phyloP scores from a whole-genome alignment of 2,888 invertebrate genomes.

The Nudaria mundana region DNA sequence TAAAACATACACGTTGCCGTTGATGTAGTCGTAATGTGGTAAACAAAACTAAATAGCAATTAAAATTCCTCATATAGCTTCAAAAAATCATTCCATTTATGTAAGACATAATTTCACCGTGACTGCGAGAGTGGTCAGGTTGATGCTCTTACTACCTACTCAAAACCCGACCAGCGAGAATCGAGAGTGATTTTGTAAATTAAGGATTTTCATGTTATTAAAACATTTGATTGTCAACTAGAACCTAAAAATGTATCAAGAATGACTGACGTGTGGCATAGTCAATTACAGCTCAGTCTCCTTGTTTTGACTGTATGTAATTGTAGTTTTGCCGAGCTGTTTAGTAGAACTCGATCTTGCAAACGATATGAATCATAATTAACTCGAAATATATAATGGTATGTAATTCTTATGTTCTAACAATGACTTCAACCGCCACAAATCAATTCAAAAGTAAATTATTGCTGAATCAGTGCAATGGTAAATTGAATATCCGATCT shows the following conservation, averaged over 20 bases:
- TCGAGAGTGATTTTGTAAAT: no score
- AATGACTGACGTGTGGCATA: no score
- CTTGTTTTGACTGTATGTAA: no score
- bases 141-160: conserved; percentile 48
- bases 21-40: conserved; percentile 49
- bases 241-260: no score
- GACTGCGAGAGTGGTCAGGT: conserved; percentile 28
- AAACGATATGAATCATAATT: no score
- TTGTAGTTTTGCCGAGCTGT: no score
- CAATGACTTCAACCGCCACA: conserved; percentile 49
- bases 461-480: conserved; percentile 62
- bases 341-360: no score
- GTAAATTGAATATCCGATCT: conserved; percentile 68
- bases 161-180: no score
- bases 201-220: no score
- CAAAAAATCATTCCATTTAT: conserved; percentile 68
- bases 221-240: no score
- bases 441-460: conserved; percentile 64
- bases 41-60: conserved; percentile 63
- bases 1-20: conserved; percentile 46
- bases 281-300: no score
- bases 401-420: conserved; percentile 51
- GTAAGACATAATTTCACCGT: conserved; percentile 41
- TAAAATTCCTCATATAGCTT: conserved; percentile 72
- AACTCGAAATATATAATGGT: no score